phyloP scores from a whole-genome alignment of 2,113 vertebrate species.

The Gobius niger region DNA sequence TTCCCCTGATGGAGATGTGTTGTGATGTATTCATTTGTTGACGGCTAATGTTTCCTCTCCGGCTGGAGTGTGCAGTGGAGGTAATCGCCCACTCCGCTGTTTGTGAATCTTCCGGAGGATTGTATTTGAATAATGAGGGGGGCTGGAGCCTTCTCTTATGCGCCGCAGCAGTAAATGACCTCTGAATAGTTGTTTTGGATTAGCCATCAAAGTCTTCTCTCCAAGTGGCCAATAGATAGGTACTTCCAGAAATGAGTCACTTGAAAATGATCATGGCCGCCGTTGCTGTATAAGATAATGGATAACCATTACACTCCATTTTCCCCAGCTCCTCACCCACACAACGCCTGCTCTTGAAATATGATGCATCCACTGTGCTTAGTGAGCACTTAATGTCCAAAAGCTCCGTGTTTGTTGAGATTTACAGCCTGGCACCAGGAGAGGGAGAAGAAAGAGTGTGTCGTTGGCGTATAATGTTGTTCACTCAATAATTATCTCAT shows the following conservation, averaged over 20 bases:
- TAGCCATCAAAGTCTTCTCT: conserved; percentile 75
- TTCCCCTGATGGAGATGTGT: conserved; percentile 50
- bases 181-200: conserved; percentile 78
- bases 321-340: conserved; percentile 69
- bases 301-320: conserved; percentile 77
- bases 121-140: conserved; percentile 75
- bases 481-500: conserved; percentile 81
- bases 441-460: conserved; percentile 60
- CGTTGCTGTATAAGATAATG: conserved; percentile 77
- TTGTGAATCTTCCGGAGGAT: conserved; percentile 62
- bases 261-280: conserved; percentile 77
- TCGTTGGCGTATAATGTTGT: conserved; percentile 69
- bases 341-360: conserved; percentile 79
- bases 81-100: conserved; percentile 63
- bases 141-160: conserved; percentile 66
- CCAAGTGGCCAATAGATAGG: conserved; percentile 73
- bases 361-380: conserved; percentile 77
- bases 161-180: conserved; percentile 62
- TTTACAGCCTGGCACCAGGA: conserved; percentile 67
- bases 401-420: conserved; percentile 74
- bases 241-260: conserved; percentile 79
- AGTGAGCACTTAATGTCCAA: conserved; percentile 79
- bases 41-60: conserved; percentile 57
- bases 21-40: conserved; percentile 58
- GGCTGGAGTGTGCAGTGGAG: conserved; percentile 39